A percentile compares a stretch with the other conserved stretches of the same genome.
These are phyloP conservation scores for Ptilonorhynchus violaceus DNA, from an alignment of 2,113 vertebrate species.

Conservation along the genomic window DNA sequence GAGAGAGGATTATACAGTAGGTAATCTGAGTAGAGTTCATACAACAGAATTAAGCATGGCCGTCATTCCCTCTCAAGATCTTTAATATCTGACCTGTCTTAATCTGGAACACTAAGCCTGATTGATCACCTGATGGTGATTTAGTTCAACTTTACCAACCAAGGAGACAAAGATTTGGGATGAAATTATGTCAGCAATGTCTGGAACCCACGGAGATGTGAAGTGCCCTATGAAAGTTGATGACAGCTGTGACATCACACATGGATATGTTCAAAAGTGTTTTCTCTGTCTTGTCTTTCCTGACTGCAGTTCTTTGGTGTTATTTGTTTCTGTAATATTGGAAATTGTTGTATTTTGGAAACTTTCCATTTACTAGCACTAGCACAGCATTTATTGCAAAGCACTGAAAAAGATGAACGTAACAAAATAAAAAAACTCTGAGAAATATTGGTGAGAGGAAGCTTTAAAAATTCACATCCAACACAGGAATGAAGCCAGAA, in stretches of 20 bases:
- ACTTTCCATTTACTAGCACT: neutral
- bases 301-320: neutral
- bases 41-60: neutral
- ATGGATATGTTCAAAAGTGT: neutral
- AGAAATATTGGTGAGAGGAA: neutral
- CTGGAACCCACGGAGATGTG: neutral
- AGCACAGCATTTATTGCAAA: neutral
- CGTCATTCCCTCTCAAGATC: neutral
- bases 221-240: neutral
- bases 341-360: neutral
- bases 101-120: neutral
- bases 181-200: neutral
- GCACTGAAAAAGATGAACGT: neutral
- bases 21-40: neutral
- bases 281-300: neutral
- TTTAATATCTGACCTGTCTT: neutral
- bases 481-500: neutral
- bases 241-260: neutral
- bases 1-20: neutral
- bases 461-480: neutral
- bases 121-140: neutral
- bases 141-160: neutral
- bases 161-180: neutral
- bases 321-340: neutral
- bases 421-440: neutral